Conservation (phyloP, 1,140 invertebrate genomes). For the Tigriopus japonicus region DNA sequence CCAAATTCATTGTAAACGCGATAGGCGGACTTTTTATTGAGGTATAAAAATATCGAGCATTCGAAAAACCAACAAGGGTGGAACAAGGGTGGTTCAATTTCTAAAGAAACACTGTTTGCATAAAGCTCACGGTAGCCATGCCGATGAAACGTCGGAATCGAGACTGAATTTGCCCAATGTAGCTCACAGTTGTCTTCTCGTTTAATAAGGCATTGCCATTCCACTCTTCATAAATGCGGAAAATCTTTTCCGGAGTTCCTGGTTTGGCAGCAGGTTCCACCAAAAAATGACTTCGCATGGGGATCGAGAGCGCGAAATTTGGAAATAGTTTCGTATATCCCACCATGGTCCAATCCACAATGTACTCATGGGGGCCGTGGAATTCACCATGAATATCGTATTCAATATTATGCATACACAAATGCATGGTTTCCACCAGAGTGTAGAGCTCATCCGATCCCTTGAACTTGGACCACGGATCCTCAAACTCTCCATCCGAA, state of each 20-base stretch:
- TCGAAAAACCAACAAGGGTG: too few relatives aligned
- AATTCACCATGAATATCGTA: neutral
- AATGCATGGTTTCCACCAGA: neutral
- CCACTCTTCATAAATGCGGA: constrained; percentile 4
- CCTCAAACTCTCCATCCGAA: neutral
- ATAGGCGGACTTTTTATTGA: too few relatives aligned
- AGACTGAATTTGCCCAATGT: neutral
- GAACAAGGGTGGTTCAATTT: neutral
- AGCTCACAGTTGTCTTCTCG: constrained; percentile 2
- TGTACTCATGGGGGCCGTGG: neutral
- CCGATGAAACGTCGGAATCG: neutral
- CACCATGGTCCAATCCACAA: neutral
- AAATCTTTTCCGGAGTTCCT: neutral
- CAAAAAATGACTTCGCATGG: neutral
- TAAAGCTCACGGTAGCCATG: neutral
- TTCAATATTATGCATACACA: neutral
- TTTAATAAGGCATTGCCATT: neutral
- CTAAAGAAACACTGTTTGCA: neutral
- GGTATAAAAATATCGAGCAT: too few relatives aligned
- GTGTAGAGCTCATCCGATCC: neutral
- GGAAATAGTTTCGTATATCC: neutral
- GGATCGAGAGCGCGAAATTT: neutral
- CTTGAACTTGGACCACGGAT: neutral
- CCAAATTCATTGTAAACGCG: too few relatives aligned
- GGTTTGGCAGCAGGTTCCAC: neutral